Base-by-base conservation (phyloP, 2,888 invertebrate species). In the Heteromyza rotundicornis region DNA sequence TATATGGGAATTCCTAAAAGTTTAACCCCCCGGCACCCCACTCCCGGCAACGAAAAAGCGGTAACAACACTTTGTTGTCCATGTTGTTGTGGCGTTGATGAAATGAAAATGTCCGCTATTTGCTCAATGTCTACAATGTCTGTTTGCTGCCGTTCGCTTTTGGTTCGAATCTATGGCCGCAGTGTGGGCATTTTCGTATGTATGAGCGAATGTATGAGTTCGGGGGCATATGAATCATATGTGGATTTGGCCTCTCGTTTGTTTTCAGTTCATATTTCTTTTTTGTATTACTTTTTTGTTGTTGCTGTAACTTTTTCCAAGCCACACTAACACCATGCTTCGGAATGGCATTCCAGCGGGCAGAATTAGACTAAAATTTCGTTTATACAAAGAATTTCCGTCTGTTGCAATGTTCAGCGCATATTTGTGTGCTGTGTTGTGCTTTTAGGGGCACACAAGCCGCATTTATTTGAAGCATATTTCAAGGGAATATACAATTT, bases 41-140 rank as follows among this genome's bases (percentile, higher is more conserved):
- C n/a, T n/a, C n/a, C n/a, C n/a, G n/a, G n/a, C n/a, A n/a, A n/a
- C n/a, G n/a, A n/a, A n/a, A n/a, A n/a, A n/a, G n/a, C n/a, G n/a
- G n/a, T n/a, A n/a, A 3, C 20, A 47, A 47, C 20, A 47, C 17
- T 47, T 47, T 47, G 47, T 14, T 47, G 47, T 17, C 47, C 47
- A 47, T 19, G 47, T 19, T 47, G 36, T 60, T 56, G 51, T 44
- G 59, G 52, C 57, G 22, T 56, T 68, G 65, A 69, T 56, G 65
- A 65, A 63, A 60, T 59, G 60, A 49, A 65, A 70, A 72, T 72
- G 66, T 63, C 47, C 59, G 35, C 59, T 71, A 70, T 73, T 72
- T 73, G 74, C 67, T 56, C 51, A 70, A 64, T 67, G 71, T 72
- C 73, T 73, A 64, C 62, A 27, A 20, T 40, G 44, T 40, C 47